Base-by-base conservation (phyloP, 2,113 vertebrate species). In the Poeciliopsis turrubarensis region DNA sequence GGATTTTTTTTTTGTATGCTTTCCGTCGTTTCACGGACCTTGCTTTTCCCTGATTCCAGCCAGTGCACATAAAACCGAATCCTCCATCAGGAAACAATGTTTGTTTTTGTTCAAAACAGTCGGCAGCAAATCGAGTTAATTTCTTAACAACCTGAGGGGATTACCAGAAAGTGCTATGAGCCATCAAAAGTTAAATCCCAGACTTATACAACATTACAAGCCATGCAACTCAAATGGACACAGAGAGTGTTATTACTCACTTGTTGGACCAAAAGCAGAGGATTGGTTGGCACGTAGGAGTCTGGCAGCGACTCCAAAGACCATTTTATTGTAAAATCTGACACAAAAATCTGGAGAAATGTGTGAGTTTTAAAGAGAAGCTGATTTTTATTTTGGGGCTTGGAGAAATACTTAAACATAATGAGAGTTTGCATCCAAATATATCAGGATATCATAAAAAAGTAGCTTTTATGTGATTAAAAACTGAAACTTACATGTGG, bases 61-160 rank as follows among this genome's bases (percentile, higher is more conserved):
- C 39, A n/a, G 60, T 8, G 60, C 31, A 69, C 71, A 57, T 26
- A 15, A 39, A 3, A 13, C 29, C 32, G 25, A 51, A 22, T 65
- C n/a, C 66, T 25, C 11, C 0, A 6, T 0, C 17, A n/a, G 66
- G 44, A 70, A 69, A 70, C 60, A 8, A 32, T 60, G 39, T 77
- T 41, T 62, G 32, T 81, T 83, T 83, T 81, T 60, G 62, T 29
- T 47, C 8, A 57, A 57, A 25, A 64, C 5, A 37, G 61, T 47
- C 57, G 4, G 27, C 44, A 31, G 47, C 64, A 78, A 19, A 39
- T 71, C 25, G 37, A 44, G 5, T 60, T 57, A 10, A 54, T 47
- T 57, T 70, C 70, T 77, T 44, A 47, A 27, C 57, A 76, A 26
- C 29, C 39, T 14, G 27, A 73, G 54, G 70, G 75, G 17, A 79